Base-by-base conservation (phyloP, 2,113 vertebrate species). In the Anguilla japonica region DNA sequence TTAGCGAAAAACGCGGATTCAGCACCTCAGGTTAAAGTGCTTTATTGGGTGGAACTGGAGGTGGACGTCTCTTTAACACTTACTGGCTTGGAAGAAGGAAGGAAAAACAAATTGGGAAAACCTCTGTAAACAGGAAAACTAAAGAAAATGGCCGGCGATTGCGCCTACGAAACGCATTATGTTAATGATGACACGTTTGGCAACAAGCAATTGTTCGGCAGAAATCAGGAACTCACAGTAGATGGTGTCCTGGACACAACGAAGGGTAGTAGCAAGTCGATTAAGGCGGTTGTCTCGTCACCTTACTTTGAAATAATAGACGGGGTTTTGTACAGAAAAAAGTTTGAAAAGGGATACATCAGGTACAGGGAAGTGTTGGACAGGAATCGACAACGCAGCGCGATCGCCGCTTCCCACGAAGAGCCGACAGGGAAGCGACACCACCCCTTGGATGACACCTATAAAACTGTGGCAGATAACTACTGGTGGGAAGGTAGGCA, bases 401-500 rank as follows among this genome's bases (percentile, higher is more conserved):
- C 95, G 79, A 90, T 96, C 87, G 85, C 91, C 82, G 93, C 93
- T 78, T 95, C 96, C 80, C 96, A 96, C 91, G 89, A 89, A 87
- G 87, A 94, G 87, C 87, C 92, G 79, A 88, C 89, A 0, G 94
- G 91, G 78, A 93, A 88, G 89, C 89, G 86, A 57, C 96, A 96
- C 91, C 94, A 94, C 88, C 94, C 95, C 91, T 92, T 95, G 92
- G 96, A 96, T 83, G 95, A 96, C 87, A 96, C 95, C 2, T 96
- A 96, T 89, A 95, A 92, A 93, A 93, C 92, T 9, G 95, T 96
- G 89, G 95, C 96, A 22, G 95, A 96, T 43, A 96, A 96, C 94
- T 96, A 96, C 93, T 96, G 96, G 95, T 96, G 96, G 96, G 95
- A 96, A 41, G 96, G 95, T 96, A 94, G 9, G 41, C 43, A 46